Percentiles rank a stretch among this genome's conserved stretches.
These are phyloP conservation scores for Atrina japonica DNA, from an alignment of 2,888 invertebrate genomes.

Conservation along the genomic window DNA sequence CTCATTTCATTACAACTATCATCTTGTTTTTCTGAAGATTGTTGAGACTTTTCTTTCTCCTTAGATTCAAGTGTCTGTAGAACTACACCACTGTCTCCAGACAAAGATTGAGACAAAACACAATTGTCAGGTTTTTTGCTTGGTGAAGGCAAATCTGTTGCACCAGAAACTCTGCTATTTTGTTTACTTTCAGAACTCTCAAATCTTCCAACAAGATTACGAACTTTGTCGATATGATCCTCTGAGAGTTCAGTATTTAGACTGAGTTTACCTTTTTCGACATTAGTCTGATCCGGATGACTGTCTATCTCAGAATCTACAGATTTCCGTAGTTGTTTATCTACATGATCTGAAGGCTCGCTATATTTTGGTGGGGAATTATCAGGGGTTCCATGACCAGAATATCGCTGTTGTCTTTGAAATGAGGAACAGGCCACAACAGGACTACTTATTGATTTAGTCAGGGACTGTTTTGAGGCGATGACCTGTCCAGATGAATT, in stretches of 20 bases:
- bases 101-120: no score
- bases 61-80: slow-evolving; percentile 10
- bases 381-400: no score
- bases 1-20: slow-evolving; percentile 6
- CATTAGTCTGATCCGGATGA: no score
- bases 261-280: neutral
- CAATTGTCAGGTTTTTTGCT: no score
- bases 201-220: slow-evolving; percentile 63
- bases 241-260: slow-evolving; percentile 2
- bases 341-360: no score
- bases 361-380: no score
- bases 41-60: slow-evolving; percentile 1
- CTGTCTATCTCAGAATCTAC: no score
- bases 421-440: neutral
- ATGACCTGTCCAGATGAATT: neutral
- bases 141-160: no score
- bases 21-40: neutral
- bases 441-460: slow-evolving; percentile 27
- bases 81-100: slow-evolving; percentile 11
- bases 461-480: slow-evolving; percentile 9
- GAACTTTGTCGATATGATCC: slow-evolving; percentile 46
- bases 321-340: no score
- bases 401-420: slow-evolving; percentile 1
- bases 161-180: no score
- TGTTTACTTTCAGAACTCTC: slow-evolving; percentile 42